Evolutionary conservation across 2,113 vertebrate genomes (phyloP), one percentile per base, ranked within the genome.

Genomic region (Delphinus delphis): DNA sequence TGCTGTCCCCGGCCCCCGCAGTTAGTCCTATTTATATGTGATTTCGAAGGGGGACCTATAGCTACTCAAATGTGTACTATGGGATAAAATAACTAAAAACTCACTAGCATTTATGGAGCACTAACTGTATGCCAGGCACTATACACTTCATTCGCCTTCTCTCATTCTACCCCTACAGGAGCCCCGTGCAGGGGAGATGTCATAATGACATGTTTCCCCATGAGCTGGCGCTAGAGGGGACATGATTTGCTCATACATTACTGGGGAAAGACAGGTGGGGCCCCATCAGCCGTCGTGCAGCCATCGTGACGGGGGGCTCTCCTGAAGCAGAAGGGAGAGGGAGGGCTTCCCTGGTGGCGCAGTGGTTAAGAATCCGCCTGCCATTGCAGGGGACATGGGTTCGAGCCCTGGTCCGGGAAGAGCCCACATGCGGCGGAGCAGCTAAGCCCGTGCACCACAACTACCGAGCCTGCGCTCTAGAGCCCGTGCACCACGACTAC

Each of bases 131-230:
- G 70, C 44, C 36, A 84, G 81, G 28, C 70, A 31, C 44, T 25
- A 0, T 5, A 2, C 13, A 12, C 33, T 38, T 68, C 47, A 41
- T 47, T 81, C 5, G 7, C 25, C 12, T 85, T 62, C 36, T 81
- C 89, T 60, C 7, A 12, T 53, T 68, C 53, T 71, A 36, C 71
- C 36, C n/a, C n/a, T 44, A 0, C 1, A 28, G 44, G 67, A 58
- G 6, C 86, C 11, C 31, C 1, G 0, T 8, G 33, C 44, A 28
- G 33, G 74, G 47, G 41, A 10, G 15, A 12, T 55, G 0, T 60
- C 20, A 28, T 0, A 41, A 8, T 77, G 68, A 70, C 14, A 0
- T 15, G 1, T 91, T 85, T 67, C 36, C 50, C 38, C 2, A 4
- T 47, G 90, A 83, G 31, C 65, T 41, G 76, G 9, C 33, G 3